Evolutionary conservation across 2,888 invertebrate genomes (phyloP), one percentile per base, ranked within the genome.

Genomic region (Callimorpha dominula): DNA sequence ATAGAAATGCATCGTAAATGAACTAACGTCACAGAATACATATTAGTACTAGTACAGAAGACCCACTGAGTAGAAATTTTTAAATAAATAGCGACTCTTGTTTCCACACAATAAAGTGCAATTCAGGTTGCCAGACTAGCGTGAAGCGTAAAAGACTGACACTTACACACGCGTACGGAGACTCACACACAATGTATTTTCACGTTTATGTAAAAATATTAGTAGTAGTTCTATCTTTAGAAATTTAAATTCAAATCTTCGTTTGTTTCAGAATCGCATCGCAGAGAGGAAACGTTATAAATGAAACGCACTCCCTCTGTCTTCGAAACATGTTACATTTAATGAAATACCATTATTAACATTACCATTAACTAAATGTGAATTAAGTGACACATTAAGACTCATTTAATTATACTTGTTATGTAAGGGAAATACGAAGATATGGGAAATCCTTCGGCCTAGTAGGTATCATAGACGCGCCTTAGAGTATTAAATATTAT

Each of bases 271-370:
- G 60, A 60, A 31, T 31, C 49, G 65, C 49, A 49, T 50, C 4
- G 1, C 49, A 49, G 4, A 64, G 40, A 62, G 68, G 50, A 20
- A 20, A 57, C 40, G 40, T 65, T 62, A 67, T 57, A 68, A 64
- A 74, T 73, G 68, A 40, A 54, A 62, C 54, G 57, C 14, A 70
- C 63, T 73, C 68, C 73, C 73, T 68, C 65, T 76, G 76, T 76
- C 76, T 73, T 71, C 42, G 15, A 73, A 76, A 76, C 42, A 42
- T 76, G 76, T 71, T 76, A 73, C 76, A 43, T 14, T 66, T 52
- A 60, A 73, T 73, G 69, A 76, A 67, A 66, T 71, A 76, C 71
- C n/a, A n/a, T n/a, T n/a, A n/a, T n/a, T n/a, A n/a, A n/a, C n/a
- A n/a, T n/a, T n/a, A n/a, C 52, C 74, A 68, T 74, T 74, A 68